Evolutionary conservation across 2,113 vertebrate genomes (phyloP), one percentile per base, ranked within the genome.

Genomic region (Rhinichthys klamathensis): DNA sequence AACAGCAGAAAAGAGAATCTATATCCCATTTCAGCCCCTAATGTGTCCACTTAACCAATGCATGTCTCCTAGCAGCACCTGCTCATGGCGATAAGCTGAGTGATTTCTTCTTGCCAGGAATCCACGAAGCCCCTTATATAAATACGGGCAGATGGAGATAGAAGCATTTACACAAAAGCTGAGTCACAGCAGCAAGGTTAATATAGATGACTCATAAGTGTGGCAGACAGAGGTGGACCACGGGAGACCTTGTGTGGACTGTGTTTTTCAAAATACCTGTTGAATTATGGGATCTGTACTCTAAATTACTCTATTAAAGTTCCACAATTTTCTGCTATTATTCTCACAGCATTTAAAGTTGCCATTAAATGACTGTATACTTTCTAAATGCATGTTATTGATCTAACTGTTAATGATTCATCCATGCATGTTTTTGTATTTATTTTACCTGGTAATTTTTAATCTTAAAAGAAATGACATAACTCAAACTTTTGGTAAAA

Each of bases 131-230:
- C 32, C n/a, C 65, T 80, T 61, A 79, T 46, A 85, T 80, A 70
- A 78, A 80, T 56, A 84, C 69, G 21, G 23, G 27, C 82, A 84
- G 75, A 84, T 70, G 83, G 75, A 80, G 63, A 79, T 58, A 32
- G 58, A 84, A 56, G 44, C 80, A 69, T 75, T 61, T 65, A 83
- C 44, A 83, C 85, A 67, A 63, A 83, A 35, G 44, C 80, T 83
- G 81, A 83, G 67, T 83, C 81, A 83, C 51, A 51, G 30, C 21
- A 41, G 13, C 23, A 58, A 72, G 30, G 81, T 56, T 58, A 72
- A 72, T 83, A 83, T 58, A n/a, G 67, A 44, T 83, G 49, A 83
- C 67, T 83, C 81, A 83, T 32, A 41, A 58, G 63, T 83, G 23
- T 25, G 65, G 72, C 13, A 83, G 13, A 81, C 79, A 72, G 79